Percentiles rank a stretch among this genome's conserved stretches.
phyloP scores from a whole-genome alignment of 37 sponge, comb jelly and placozoan species.

The Chondrilla cf. caribensis region DNA sequence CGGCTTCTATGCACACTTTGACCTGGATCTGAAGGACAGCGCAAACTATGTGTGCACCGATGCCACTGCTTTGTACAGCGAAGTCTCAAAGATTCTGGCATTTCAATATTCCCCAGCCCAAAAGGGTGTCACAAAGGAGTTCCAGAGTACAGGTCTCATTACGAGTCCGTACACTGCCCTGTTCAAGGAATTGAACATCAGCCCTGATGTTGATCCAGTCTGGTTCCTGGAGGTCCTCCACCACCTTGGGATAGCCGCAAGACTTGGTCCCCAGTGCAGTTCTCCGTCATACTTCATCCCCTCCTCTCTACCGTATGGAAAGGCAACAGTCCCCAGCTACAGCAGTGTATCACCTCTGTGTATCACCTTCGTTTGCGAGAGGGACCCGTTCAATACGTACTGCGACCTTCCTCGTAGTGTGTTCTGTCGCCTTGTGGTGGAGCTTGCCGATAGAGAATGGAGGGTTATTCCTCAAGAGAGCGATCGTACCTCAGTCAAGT shows the following conservation, averaged over 20 bases:
- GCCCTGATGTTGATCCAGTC: neutral
- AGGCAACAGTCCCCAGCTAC: neutral
- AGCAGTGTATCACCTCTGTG: conserved; percentile 1
- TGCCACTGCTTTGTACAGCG: neutral
- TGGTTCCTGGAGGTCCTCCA: conserved; percentile 4
- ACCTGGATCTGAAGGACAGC: neutral
- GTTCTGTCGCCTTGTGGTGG: neutral
- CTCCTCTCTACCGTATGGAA: neutral
- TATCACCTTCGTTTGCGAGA: neutral
- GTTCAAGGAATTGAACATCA: neutral
- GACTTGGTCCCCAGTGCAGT: too few species aligned
- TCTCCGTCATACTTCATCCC: conserved; percentile 9
- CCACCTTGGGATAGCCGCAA: conserved; percentile 1
- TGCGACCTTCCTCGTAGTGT: conserved; percentile 1
- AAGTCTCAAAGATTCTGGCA: neutral
- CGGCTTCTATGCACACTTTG: conserved; percentile 11
- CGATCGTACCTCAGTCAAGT: neutral
- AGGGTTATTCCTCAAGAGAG: neutral
- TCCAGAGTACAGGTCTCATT: neutral
- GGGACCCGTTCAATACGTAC: neutral
- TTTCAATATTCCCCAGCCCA: neutral
- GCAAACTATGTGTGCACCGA: conserved; percentile 12
- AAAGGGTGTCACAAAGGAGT: neutral
- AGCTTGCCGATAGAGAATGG: neutral
- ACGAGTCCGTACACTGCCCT: neutral